These are phyloP conservation scores for Piaya cayana DNA, from an alignment of 2,113 vertebrate species.

Conservation along the genomic window DNA sequence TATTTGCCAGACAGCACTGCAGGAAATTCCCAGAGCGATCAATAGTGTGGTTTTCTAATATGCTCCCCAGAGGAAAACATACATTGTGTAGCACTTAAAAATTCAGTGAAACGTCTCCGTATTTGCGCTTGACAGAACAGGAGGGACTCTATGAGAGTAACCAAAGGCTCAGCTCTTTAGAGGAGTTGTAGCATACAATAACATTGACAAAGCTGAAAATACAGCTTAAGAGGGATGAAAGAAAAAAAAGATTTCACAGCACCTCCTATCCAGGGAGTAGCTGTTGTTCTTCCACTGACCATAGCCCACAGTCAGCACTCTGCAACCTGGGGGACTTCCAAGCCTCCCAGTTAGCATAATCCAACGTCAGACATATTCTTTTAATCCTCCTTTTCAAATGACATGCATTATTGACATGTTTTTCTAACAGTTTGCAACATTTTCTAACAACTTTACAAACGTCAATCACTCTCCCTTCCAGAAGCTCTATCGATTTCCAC, in stretches of 20 bases:
- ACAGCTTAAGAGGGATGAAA: not conserved
- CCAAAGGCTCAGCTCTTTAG: not conserved
- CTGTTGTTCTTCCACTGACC: not conserved
- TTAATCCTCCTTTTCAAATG: conserved; percentile 7
- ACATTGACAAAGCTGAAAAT: not conserved
- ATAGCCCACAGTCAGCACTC: not conserved
- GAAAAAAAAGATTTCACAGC: not conserved
- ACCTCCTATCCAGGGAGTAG: not conserved
- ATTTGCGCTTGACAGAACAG: not conserved
- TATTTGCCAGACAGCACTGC: not conserved
- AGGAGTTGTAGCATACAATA: not conserved
- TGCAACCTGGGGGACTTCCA: not conserved
- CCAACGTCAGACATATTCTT: not conserved
- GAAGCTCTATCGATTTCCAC: not conserved
- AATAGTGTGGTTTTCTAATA: not conserved
- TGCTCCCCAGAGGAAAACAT: not conserved
- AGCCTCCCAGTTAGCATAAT: not conserved
- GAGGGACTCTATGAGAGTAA: not conserved
- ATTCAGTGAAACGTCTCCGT: not conserved
- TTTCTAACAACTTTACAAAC: conserved; percentile 11
- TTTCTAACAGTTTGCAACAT: not conserved
- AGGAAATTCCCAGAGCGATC: not conserved
- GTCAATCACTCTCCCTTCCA: not conserved
- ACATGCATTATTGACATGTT: not conserved
- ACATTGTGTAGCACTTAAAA: not conserved